Evolutionary conservation across 2,888 invertebrate genomes (phyloP).

Genomic region (Trachelus tabidus): DNA sequence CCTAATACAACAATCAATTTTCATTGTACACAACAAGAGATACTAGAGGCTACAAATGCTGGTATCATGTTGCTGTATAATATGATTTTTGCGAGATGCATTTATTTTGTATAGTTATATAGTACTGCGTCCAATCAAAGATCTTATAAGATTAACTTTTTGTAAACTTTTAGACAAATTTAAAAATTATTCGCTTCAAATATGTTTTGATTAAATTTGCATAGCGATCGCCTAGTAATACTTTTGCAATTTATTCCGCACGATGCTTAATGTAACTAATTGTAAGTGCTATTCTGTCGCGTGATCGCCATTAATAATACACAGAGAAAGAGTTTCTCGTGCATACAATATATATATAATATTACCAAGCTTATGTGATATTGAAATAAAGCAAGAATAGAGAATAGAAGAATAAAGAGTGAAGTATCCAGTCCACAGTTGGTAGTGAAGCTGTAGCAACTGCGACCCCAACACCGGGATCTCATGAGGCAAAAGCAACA

Average conservation of each 20-base stretch:
- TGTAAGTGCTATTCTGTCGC: neutral
- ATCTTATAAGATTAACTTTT: neutral
- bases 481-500: conserved; percentile 46
- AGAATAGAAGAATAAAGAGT: conserved; percentile 25
- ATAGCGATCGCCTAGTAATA: neutral
- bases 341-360: neutral
- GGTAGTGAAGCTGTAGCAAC: conserved; percentile 47
- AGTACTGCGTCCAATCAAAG: neutral
- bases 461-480: conserved; percentile 34
- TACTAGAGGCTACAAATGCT: neutral
- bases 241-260: neutral
- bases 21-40: neutral
- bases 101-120: neutral
- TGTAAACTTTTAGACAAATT: neutral
- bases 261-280: neutral
- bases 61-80: neutral
- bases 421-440: conserved; percentile 47
- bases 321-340: neutral
- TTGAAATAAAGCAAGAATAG: neutral
- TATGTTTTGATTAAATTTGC: neutral
- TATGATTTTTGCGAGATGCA: neutral
- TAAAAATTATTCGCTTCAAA: neutral
- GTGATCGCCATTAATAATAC: neutral
- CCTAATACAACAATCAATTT: neutral
- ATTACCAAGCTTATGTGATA: neutral